Conservation (phyloP, 2,797 vertebrate species). For the Malacoctenus gilli region DNA sequence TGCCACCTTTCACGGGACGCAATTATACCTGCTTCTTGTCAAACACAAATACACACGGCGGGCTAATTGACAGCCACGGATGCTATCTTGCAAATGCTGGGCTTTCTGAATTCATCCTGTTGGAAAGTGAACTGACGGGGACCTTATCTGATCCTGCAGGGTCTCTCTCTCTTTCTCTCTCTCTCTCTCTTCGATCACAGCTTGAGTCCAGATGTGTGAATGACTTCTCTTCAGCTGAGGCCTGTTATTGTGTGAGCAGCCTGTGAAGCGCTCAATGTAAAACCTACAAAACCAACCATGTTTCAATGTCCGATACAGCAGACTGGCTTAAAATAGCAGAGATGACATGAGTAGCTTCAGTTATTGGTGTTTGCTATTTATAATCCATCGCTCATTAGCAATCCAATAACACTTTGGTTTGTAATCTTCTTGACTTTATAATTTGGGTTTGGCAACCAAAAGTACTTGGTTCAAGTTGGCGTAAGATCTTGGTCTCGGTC, state of each 20-base stretch:
- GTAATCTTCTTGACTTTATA: conserved; percentile 4
- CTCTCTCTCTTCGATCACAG: neutral
- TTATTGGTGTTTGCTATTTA: too few species aligned
- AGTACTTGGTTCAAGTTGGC: conserved; percentile 3
- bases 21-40: neutral
- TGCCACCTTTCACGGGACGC: neutral
- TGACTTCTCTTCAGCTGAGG: conserved; percentile 8
- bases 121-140: conserved; percentile 9
- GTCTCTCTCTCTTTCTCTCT: neutral
- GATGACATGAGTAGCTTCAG: too few species aligned
- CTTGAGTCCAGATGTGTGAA: conserved; percentile 25
- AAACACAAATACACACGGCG: neutral
- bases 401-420: neutral
- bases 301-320: too few species aligned
- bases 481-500: conserved; percentile 15
- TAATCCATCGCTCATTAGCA: too few species aligned
- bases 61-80: conserved; percentile 5
- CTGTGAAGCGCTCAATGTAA: neutral
- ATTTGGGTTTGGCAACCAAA: conserved; percentile 12
- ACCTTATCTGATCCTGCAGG: conserved; percentile 2
- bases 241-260: too few species aligned
- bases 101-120: conserved; percentile 1
- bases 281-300: conserved; percentile 3
- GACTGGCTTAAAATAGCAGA: too few species aligned
- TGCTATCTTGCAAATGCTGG: conserved; percentile 10